Conservation (phyloP, 2,113 vertebrate genomes). For the Setophaga coronata region DNA sequence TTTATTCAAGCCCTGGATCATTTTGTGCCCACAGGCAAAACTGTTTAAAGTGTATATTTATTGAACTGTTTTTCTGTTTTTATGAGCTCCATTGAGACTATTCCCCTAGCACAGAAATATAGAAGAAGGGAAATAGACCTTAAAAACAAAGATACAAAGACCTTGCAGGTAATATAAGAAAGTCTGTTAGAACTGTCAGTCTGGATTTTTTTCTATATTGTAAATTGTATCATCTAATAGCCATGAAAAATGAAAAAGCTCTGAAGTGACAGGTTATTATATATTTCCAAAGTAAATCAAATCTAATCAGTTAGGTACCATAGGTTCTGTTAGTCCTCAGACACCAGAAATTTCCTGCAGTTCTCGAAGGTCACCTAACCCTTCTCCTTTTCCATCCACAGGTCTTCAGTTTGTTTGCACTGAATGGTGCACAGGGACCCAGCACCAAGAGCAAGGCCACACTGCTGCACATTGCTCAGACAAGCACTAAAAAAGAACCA, state of each 20-base stretch:
- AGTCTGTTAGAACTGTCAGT: background rate
- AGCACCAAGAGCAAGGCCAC: background rate
- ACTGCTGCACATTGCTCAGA: background rate
- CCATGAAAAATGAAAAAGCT: slow-evolving; percentile 10
- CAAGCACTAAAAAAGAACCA: background rate
- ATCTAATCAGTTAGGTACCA: background rate
- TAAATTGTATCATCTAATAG: background rate
- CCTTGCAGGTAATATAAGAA: background rate
- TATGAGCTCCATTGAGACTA: slow-evolving; percentile 3
- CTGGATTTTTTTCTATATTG: background rate
- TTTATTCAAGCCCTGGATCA: background rate
- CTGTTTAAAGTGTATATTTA: slow-evolving; percentile 1
- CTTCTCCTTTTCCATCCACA: background rate
- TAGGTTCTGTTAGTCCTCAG: background rate
- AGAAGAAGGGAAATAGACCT: slow-evolving; percentile 1
- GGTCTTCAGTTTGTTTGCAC: background rate
- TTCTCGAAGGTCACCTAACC: background rate
- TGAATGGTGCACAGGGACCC: background rate
- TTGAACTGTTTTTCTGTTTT: background rate
- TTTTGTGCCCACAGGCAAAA: background rate
- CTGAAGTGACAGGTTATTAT: background rate
- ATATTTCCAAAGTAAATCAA: background rate
- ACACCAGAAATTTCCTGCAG: background rate
- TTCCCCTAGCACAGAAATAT: background rate
- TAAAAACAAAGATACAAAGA: slow-evolving; percentile 37